These are phyloP conservation scores for Pipra filicauda DNA, from an alignment of 2,113 vertebrate genomes.

Conservation along the genomic window DNA sequence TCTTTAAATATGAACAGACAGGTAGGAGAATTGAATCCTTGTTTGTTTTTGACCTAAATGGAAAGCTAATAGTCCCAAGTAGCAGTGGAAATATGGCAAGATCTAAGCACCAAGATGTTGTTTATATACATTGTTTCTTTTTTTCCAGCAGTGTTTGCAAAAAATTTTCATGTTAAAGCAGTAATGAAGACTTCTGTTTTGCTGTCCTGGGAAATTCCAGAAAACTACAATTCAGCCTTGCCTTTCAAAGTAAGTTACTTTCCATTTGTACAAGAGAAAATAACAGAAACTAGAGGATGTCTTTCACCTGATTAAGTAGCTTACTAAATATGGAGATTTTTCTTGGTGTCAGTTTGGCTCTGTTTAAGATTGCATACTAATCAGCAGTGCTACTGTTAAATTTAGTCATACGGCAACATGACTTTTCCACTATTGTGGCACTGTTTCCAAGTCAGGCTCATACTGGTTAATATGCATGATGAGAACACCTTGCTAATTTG, in stretches of 20 bases:
- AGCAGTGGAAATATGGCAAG: conserved; percentile 22
- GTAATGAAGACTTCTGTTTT: conserved; percentile 98
- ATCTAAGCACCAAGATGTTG: conserved; percentile 63
- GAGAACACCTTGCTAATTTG: background rate
- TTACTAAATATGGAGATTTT: background rate
- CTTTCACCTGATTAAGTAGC: background rate
- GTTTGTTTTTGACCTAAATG: background rate
- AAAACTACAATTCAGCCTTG: conserved; percentile 97
- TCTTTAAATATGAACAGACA: conserved; percentile 53
- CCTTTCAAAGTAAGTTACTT: conserved; percentile 92
- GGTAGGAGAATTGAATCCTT: conserved; percentile 62
- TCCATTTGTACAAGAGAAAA: background rate
- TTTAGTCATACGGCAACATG: background rate
- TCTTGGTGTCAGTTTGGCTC: background rate
- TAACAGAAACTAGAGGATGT: background rate
- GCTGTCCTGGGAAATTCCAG: conserved; percentile 97
- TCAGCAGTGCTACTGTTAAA: background rate
- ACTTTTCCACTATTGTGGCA: background rate
- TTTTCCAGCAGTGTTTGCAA: conserved; percentile 99
- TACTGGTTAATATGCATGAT: background rate
- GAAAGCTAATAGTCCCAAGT: background rate
- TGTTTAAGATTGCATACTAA: background rate
- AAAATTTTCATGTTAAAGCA: conserved; percentile 99
- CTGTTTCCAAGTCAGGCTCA: background rate
- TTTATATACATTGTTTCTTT: conserved; percentile 92